phyloP scores from a whole-genome alignment of 2,797 vertebrate genomes.

The Falco biarmicus region DNA sequence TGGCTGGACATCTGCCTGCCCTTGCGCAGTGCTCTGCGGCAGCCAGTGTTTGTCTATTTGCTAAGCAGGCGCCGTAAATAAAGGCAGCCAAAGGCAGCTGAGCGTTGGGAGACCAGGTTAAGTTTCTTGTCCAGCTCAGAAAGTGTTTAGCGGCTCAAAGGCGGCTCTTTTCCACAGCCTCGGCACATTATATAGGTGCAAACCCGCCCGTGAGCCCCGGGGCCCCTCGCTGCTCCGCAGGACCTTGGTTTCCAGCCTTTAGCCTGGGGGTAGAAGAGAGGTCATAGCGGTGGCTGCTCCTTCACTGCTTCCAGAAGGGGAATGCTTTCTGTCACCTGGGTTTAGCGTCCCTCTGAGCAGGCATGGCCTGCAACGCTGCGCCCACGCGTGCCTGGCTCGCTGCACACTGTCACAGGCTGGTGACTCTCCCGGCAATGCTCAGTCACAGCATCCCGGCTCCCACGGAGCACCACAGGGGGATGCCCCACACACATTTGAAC shows the following conservation, averaged over 20 bases:
- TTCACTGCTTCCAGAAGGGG: no score
- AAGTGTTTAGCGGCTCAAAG: neutral
- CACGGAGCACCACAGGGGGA: fast-evolving
- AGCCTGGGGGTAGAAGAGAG: no score
- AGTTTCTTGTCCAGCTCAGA: neutral
- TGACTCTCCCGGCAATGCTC: neutral
- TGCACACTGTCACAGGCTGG: fast-evolving
- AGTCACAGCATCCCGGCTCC: neutral
- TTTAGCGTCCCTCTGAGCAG: neutral
- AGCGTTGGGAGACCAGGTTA: no score
- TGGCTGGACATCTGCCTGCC: neutral
- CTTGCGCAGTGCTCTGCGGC: neutral
- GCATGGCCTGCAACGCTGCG: neutral
- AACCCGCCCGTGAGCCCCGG: neutral
- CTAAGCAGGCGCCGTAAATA: fast-evolving
- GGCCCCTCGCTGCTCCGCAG: neutral
- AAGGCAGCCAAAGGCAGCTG: neutral
- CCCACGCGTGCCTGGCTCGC: fast-evolving
- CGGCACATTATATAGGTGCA: neutral
- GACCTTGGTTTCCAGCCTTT: neutral
- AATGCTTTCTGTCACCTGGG: no score
- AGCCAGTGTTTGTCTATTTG: neutral
- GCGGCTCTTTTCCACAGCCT: neutral
- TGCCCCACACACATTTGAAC: no score
- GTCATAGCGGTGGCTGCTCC: fast-evolving